These are phyloP conservation scores for Probosciger aterrimus DNA, from an alignment of 2,113 vertebrate species.

Conservation along the genomic window DNA sequence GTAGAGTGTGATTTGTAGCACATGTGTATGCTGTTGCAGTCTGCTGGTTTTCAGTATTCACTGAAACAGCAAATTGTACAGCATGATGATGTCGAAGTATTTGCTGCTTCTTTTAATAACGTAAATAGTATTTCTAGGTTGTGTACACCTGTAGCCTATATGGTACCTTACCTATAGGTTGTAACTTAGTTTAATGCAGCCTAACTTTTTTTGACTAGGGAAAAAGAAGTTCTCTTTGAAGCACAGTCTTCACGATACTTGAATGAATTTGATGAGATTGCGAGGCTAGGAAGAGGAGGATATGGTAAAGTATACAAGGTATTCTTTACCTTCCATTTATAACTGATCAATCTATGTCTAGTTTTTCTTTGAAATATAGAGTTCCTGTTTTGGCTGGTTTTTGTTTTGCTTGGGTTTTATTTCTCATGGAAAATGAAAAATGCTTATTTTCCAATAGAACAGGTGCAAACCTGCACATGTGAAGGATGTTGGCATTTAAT, in stretches of 20 bases:
- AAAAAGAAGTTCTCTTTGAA: slow-evolving; percentile 85
- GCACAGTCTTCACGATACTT: slow-evolving; percentile 92
- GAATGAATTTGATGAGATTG: slow-evolving; percentile 93
- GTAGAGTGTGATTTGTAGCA: not conserved
- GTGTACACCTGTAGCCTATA: not conserved
- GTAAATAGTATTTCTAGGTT: not conserved
- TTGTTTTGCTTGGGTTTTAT: not conserved
- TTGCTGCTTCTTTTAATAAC: not conserved
- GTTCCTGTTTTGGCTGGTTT: not conserved
- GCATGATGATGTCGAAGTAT: not conserved
- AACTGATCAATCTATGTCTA: not conserved
- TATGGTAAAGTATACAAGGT: slow-evolving; percentile 97
- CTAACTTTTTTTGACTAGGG: slow-evolving; percentile 65
- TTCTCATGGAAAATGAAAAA: not conserved
- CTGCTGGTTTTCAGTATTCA: not conserved
- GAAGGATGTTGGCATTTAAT: not conserved
- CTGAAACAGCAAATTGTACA: not conserved
- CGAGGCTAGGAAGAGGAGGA: slow-evolving; percentile 87
- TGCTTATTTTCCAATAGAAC: not conserved
- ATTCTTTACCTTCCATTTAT: not conserved
- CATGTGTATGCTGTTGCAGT: not conserved
- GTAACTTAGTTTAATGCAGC: not conserved
- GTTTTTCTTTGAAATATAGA: not conserved
- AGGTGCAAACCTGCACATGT: not conserved
- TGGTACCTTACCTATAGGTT: not conserved